A percentile compares a stretch with the other conserved stretches of the same genome.
phyloP scores from a whole-genome alignment of 2,797 vertebrate species.

The Mycteria americana region DNA sequence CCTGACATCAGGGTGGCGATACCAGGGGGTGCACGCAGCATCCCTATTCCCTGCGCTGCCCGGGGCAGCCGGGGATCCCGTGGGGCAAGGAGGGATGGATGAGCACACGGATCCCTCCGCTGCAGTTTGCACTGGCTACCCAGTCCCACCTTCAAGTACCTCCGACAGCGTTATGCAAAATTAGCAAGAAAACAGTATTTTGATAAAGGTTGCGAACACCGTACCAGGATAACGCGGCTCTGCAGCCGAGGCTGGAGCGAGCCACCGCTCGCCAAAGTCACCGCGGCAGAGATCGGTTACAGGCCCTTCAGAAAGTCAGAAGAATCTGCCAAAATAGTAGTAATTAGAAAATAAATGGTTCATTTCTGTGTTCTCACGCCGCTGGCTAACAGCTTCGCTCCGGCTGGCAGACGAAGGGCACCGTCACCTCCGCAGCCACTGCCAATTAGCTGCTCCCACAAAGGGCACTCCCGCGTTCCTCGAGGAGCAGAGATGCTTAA shows the following conservation, averaged over 20 bases:
- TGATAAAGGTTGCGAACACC: neutral
- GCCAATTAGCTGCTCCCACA: neutral
- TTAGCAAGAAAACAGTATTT: neutral
- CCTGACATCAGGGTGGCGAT: neutral
- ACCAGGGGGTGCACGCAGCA: neutral
- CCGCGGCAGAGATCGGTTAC: neutral
- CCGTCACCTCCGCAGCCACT: neutral
- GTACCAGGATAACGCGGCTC: accelerated
- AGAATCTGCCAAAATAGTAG: neutral
- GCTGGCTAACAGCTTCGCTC: neutral
- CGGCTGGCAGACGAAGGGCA: neutral
- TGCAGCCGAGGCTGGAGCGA: neutral
- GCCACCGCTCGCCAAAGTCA: neutral
- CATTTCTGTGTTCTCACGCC: neutral
- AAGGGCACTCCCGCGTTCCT: neutral
- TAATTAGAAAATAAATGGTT: neutral
- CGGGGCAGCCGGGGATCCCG: accelerated
- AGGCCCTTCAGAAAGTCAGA: neutral
- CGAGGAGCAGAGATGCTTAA: neutral
- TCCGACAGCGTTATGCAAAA: neutral
- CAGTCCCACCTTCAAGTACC: neutral
- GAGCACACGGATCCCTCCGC: neutral
- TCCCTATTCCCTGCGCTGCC: neutral
- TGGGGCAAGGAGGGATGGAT: neutral
- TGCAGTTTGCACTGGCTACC: neutral